Percentiles rank a stretch among this genome's conserved stretches.
phyloP scores from a whole-genome alignment of 2,888 invertebrate species.

The Papilio demoleus region DNA sequence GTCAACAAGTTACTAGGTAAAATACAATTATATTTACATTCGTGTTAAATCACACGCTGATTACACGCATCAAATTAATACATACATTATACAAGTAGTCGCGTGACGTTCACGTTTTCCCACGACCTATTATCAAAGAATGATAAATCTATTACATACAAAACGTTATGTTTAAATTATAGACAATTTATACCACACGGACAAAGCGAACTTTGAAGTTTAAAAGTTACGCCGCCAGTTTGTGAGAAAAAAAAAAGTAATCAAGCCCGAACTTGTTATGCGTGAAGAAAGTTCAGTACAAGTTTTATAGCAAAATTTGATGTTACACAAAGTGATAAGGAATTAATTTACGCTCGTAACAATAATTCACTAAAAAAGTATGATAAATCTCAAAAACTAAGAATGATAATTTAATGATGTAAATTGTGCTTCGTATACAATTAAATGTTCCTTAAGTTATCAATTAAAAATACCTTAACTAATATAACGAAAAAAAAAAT shows the following conservation, averaged over 20 bases:
- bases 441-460: too few species aligned
- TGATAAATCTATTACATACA: slow-evolving; percentile 34
- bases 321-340: neutral
- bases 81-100: slow-evolving; percentile 60
- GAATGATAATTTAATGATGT: too few species aligned
- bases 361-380: too few species aligned
- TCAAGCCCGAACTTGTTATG: slow-evolving; percentile 23
- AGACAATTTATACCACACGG: slow-evolving; percentile 32
- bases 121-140: slow-evolving; percentile 30
- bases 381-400: too few species aligned
- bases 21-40: slow-evolving; percentile 4
- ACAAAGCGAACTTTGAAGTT: slow-evolving; percentile 32
- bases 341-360: too few species aligned
- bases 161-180: slow-evolving; percentile 27
- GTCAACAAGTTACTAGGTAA: neutral
- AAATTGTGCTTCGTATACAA: too few species aligned
- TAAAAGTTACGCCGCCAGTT: slow-evolving; percentile 36
- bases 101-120: slow-evolving; percentile 59
- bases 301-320: neutral
- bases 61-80: slow-evolving; percentile 62
- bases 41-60: slow-evolving; percentile 43
- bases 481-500: too few species aligned
- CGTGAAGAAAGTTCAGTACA: slow-evolving; percentile 14
- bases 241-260: slow-evolving; percentile 28
- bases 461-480: too few species aligned